Percentiles rank a stretch among this genome's conserved stretches.
These are phyloP conservation scores for Portunus trituberculatus DNA, from an alignment of 1,140 invertebrate species.

Conservation along the genomic window DNA sequence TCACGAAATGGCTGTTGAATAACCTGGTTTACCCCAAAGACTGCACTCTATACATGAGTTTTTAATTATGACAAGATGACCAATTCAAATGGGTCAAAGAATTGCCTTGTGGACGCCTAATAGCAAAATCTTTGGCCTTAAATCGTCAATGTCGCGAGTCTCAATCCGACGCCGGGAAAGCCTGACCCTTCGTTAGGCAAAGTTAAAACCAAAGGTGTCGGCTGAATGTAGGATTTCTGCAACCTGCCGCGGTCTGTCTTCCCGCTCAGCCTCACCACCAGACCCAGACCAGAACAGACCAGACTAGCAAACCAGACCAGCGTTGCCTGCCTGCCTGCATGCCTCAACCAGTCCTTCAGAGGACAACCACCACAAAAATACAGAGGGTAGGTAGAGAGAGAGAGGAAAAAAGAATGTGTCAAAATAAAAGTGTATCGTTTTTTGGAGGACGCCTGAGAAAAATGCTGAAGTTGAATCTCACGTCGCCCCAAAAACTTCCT, in stretches of 20 bases:
- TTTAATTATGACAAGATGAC: not conserved
- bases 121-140: not conserved
- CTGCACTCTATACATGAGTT: no score
- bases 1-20: not conserved
- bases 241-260: not conserved
- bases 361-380: not conserved
- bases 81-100: not conserved
- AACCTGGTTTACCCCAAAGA: no score
- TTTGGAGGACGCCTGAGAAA: not conserved
- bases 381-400: not conserved
- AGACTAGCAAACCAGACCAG: no score
- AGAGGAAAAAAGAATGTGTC: not conserved
- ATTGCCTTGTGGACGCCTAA: not conserved
- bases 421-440: not conserved
- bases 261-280: not conserved
- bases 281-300: no score
- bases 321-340: not conserved
- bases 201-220: conserved; percentile 58
- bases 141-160: conserved; percentile 31
- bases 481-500: not conserved
- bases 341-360: not conserved
- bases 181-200: conserved; percentile 59
- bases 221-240: conserved; percentile 56
- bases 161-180: conserved; percentile 16
- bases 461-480: not conserved